Conservation (phyloP, 1,140 invertebrate species). For the Tribolium madens region DNA sequence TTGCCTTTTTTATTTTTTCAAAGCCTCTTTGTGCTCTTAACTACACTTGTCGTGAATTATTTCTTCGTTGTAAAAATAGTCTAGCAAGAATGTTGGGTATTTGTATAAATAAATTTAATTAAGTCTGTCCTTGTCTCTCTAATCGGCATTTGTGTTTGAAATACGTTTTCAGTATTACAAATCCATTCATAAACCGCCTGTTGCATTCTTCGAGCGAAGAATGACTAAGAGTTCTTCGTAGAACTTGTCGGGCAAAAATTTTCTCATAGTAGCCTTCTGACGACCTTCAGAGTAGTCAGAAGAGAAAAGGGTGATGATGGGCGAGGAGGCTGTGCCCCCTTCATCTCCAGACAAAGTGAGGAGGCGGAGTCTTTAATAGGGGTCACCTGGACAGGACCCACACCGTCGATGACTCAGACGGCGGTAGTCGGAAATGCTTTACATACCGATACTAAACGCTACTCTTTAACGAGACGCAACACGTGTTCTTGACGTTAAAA, state of each 20-base stretch:
- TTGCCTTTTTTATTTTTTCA: not conserved
- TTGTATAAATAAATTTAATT: not conserved
- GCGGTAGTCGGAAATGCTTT: conserved; percentile 50
- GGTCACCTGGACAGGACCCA: conserved; percentile 23
- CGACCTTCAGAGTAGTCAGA: conserved; percentile 16
- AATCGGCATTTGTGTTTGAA: not conserved
- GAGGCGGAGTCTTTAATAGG: conserved; percentile 6
- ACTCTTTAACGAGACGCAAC: conserved; percentile 25
- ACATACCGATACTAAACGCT: conserved; percentile 44
- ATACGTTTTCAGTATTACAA: conserved; percentile 10
- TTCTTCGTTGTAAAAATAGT: not conserved
- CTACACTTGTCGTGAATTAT: not conserved
- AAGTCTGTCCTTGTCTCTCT: not conserved
- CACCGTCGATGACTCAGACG: conserved; percentile 33
- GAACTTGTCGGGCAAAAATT: conserved; percentile 30
- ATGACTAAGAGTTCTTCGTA: conserved; percentile 40
- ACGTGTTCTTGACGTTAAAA: conserved; percentile 23
- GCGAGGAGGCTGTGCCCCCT: conserved; percentile 13
- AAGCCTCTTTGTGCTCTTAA: not conserved
- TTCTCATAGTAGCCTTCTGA: conserved; percentile 34
- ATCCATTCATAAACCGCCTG: conserved; percentile 33
- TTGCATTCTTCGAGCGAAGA: conserved; percentile 11
- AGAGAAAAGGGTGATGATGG: not conserved
- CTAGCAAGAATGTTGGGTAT: not conserved
- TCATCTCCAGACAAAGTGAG: conserved; percentile 15